These are phyloP conservation scores for Eurypyga helias DNA, from an alignment of 2,113 vertebrate species.

Conservation along the genomic window DNA sequence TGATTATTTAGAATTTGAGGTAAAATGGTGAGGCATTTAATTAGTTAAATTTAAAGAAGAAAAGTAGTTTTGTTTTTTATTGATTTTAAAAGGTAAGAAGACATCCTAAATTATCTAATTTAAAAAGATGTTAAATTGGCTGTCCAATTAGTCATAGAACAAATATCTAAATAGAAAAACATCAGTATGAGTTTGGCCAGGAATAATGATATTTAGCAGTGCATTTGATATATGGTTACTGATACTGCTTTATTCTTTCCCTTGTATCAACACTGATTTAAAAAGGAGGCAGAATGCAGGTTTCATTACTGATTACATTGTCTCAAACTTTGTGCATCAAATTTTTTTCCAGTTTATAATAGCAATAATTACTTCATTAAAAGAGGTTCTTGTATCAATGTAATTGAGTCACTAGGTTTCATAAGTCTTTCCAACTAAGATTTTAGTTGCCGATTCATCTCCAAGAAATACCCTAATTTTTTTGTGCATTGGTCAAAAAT, in stretches of 20 bases:
- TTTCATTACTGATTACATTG: conserved; percentile 24
- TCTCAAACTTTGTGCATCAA: not conserved
- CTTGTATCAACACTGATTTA: conserved; percentile 28
- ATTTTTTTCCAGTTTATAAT: not conserved
- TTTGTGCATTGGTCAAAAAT: not conserved
- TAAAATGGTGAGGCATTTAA: not conserved
- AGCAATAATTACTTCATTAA: conserved; percentile 25
- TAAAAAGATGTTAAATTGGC: not conserved
- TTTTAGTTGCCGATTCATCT: not conserved
- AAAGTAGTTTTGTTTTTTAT: not conserved
- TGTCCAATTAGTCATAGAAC: not conserved
- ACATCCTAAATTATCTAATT: not conserved
- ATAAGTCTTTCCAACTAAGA: not conserved
- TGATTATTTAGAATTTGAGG: not conserved
- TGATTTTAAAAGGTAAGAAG: not conserved
- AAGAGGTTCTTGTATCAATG: conserved; percentile 3
- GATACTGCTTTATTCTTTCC: not conserved
- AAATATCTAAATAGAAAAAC: conserved; percentile 14
- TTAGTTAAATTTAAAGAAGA: not conserved
- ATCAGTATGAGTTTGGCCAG: not conserved
- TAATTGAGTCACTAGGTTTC: not conserved
- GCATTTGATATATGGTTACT: not conserved
- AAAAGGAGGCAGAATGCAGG: not conserved
- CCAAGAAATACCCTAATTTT: not conserved
- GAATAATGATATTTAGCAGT: not conserved